Evolutionary conservation across 1,140 invertebrate genomes (phyloP).

Genomic region (Megalopta genalis): DNA sequence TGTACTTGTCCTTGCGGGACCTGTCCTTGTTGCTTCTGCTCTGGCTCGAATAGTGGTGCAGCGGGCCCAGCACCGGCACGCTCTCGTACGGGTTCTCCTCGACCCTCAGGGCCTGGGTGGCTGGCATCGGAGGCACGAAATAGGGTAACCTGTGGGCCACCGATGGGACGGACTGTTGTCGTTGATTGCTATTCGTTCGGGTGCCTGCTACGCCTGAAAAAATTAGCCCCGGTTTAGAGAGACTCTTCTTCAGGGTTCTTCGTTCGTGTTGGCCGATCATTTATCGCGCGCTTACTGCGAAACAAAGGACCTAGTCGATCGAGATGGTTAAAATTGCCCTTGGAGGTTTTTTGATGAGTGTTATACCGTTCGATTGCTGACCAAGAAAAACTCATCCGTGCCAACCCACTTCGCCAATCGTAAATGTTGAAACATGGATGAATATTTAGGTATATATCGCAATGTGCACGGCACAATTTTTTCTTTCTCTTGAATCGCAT

Average conservation of each 20-base stretch:
- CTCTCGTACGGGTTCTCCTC: conserved; percentile 81
- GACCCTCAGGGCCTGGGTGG: conserved; percentile 65
- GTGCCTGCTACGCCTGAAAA: conserved; percentile 73
- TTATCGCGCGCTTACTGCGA: no score
- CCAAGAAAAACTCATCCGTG: no score
- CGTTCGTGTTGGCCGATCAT: no score
- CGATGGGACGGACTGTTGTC: conserved; percentile 74
- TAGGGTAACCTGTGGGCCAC: conserved; percentile 80
- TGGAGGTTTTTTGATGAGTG: no score
- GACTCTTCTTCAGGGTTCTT: background rate
- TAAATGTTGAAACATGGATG: no score
- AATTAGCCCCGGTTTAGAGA: background rate
- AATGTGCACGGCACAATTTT: no score
- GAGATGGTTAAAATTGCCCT: no score
- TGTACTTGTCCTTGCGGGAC: conserved; percentile 62
- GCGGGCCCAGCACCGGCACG: conserved; percentile 80
- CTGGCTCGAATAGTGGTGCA: conserved; percentile 73
- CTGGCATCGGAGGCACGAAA: conserved; percentile 78
- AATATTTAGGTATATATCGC: no score
- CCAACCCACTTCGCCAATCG: no score
- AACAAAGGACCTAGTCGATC: no score
- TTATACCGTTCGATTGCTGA: no score
- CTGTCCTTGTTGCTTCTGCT: conserved; percentile 65
- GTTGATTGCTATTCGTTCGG: conserved; percentile 66
- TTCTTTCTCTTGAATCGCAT: no score